Base-by-base conservation (phyloP, 2,888 invertebrate genomes). In the Thymelicus sylvestris region DNA sequence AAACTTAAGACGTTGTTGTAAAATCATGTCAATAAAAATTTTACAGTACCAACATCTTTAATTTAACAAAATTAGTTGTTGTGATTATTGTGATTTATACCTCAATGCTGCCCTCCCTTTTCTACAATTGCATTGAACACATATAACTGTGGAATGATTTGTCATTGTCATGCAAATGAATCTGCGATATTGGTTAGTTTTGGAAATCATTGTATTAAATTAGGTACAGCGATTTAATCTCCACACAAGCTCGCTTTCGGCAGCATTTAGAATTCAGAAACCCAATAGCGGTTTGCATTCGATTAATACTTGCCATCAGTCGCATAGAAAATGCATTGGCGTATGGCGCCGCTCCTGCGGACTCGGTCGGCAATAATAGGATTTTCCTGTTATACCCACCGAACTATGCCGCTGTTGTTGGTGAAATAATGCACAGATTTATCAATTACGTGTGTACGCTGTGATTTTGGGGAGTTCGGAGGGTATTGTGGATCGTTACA, bases 271-370 rank as follows among this genome's bases (percentile, higher is more conserved):
- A 41, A 60, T 39, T 41, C 60, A 60, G 39, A 41, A 60, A 60
- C 60, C 60, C 60, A 60, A 41, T 60, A 41, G 41, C 15, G 7
- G 39, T 60, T 15, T 19, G 60, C 60, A 60, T 41, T 60, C 41
- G 60, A 60, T 60, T 60, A 41, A 60, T 60, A 60, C 60, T 60
- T 15, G 15, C 60, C 60, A 60, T 60, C 39, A 41, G 13, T 60
- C 60, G 60, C 60, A 41, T 60, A 60, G 60, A 41, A 60, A 60
- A 60, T 41, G 60, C 41, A 41, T 41, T 60, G 41, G 10, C 15
- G 41, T 15, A 15, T 60, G 41, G 10, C 15, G 41, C 41, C 60
- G 60, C 15, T 41, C 39, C 60, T 41, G 41, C n/a, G 38, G 59
- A 59, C n/a, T 39, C 38, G 59, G 8, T 7, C 59, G 39, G 59